Conservation (phyloP, 35 echinoderm and acorn worm species). For the Amphiura filiformis region DNA sequence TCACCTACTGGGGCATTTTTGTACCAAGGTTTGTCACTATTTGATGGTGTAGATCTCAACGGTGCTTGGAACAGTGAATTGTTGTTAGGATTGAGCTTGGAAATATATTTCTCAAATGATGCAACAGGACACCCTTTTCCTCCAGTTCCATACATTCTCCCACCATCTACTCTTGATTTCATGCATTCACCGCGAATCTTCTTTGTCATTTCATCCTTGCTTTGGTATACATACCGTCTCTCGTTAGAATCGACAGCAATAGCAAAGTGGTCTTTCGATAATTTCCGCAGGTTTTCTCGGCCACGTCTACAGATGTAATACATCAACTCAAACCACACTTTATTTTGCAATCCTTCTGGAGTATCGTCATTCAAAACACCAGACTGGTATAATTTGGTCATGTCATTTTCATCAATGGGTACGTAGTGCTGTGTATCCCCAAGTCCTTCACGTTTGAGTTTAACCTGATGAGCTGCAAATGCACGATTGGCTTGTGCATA, state of each 20-base stretch:
- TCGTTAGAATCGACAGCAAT: not conserved
- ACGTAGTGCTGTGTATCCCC: conserved; percentile 16
- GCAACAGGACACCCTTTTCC: no score
- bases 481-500: not conserved
- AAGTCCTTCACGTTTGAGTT: conserved; percentile 31
- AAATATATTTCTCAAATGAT: no score
- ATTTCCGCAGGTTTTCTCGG: conserved; percentile 40
- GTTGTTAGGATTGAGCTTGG: no score
- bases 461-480: not conserved
- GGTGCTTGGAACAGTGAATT: no score
- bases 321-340: conserved; percentile 45
- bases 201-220: conserved; percentile 15
- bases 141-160: not conserved
- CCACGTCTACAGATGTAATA: conserved; percentile 37
- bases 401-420: conserved; percentile 44
- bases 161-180: not conserved
- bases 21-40: no score
- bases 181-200: not conserved
- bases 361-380: conserved; percentile 14
- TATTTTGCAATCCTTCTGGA: conserved; percentile 20
- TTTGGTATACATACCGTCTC: conserved; percentile 29
- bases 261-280: conserved; percentile 19
- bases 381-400: conserved; percentile 18
- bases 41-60: no score
- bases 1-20: no score